phyloP scores from a whole-genome alignment of 2,797 vertebrate species.

The Knipowitschia caucasica region DNA sequence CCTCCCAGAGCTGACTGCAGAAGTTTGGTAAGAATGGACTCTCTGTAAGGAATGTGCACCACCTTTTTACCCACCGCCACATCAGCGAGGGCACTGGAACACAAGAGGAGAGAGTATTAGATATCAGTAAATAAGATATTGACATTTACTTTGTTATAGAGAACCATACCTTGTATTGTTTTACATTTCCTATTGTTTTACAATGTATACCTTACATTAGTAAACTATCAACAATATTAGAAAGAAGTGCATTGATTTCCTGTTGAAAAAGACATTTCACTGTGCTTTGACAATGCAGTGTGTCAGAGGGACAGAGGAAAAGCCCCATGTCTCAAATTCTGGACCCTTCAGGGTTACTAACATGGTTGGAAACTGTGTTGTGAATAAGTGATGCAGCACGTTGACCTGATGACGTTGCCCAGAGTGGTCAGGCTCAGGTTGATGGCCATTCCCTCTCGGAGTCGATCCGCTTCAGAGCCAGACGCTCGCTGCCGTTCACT shows the following conservation, averaged over 20 bases:
- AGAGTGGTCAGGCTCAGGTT: slow-evolving; percentile 88
- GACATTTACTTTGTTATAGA: no score
- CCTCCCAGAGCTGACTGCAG: slow-evolving; percentile 87
- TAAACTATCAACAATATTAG: no score
- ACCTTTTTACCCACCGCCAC: slow-evolving; percentile 79
- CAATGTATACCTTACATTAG: no score
- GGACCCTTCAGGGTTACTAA: no score
- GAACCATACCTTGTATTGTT: no score
- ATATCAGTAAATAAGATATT: no score
- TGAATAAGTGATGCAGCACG: background rate
- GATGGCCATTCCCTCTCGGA: slow-evolving; percentile 85
- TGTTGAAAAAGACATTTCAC: no score
- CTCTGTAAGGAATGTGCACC: slow-evolving; percentile 84
- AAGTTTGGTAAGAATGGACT: slow-evolving; percentile 86
- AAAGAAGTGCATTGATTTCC: no score
- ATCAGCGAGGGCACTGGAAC: slow-evolving; percentile 80
- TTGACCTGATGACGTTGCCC: slow-evolving; percentile 88
- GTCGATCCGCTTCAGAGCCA: slow-evolving; percentile 83
- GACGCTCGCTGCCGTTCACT: slow-evolving; percentile 85
- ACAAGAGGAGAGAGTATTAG: background rate
- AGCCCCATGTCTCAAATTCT: no score
- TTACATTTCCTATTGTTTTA: no score
- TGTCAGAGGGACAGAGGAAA: no score
- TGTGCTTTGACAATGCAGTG: no score
- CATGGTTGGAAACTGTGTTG: background rate